These are phyloP conservation scores for Morelia viridis DNA, from an alignment of 2,797 vertebrate species.

Conservation along the genomic window DNA sequence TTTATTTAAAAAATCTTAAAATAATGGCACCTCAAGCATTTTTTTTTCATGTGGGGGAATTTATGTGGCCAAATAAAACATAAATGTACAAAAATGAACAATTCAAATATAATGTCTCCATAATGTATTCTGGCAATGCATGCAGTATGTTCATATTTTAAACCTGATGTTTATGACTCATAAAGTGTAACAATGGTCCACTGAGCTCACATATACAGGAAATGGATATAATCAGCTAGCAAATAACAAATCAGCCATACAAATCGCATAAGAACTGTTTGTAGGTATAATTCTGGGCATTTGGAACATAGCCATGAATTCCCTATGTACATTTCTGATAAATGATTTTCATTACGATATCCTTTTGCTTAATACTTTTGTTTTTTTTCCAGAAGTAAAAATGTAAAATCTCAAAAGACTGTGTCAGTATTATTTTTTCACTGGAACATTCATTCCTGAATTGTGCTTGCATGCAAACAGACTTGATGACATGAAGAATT, in stretches of 20 bases:
- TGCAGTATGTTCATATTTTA: slow-evolving; percentile 22
- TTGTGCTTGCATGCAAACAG: background rate
- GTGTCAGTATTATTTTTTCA: background rate
- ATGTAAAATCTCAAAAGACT: background rate
- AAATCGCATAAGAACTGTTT: background rate
- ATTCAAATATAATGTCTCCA: slow-evolving; percentile 22
- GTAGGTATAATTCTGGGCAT: background rate
- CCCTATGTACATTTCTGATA: background rate
- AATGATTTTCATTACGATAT: background rate
- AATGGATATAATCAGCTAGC: slow-evolving; percentile 23
- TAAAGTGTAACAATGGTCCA: slow-evolving; percentile 27
- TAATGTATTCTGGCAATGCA: slow-evolving; percentile 2
- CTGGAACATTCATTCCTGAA: background rate
- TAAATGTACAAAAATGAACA: slow-evolving; percentile 14
- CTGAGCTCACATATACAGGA: slow-evolving; percentile 15
- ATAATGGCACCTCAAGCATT: background rate
- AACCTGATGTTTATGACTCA: slow-evolving; percentile 34
- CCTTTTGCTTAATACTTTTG: background rate
- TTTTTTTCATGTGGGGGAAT: background rate
- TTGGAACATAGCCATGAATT: background rate
- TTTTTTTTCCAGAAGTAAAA: background rate
- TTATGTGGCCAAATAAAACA: slow-evolving; percentile 31
- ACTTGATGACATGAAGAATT: background rate
- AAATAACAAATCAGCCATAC: slow-evolving; percentile 18
- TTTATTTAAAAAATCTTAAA: slow-evolving; percentile 6